A percentile compares a stretch with the other conserved stretches of the same genome.
Evolutionary conservation across 2,113 vertebrate genomes (phyloP).

Genomic region (Xiphophorus maculatus): DNA sequence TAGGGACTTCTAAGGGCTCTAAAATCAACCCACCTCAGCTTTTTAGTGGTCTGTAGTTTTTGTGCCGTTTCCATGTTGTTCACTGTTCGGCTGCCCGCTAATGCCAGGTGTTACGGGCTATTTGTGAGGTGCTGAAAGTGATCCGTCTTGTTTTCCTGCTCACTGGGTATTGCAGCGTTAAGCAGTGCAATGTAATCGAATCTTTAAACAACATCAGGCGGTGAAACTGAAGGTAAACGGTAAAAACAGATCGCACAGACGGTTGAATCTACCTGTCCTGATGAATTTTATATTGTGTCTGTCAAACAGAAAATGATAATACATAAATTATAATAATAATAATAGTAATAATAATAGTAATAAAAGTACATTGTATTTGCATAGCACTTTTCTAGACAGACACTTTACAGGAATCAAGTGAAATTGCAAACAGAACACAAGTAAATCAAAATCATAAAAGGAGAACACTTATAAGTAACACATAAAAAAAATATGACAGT

Average conservation of each 20-base stretch:
- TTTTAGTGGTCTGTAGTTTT: conserved; percentile 35
- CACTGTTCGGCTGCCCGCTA: conserved; percentile 13
- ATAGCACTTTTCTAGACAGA: too few relatives aligned
- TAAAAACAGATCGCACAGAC: not conserved
- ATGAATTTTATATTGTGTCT: not conserved
- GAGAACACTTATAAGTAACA: too few relatives aligned
- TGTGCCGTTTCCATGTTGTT: conserved; percentile 8
- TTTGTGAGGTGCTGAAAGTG: conserved; percentile 17
- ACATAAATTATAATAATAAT: too few relatives aligned
- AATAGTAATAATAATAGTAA: too few relatives aligned
- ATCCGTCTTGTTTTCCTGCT: conserved; percentile 29
- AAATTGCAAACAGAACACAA: too few relatives aligned
- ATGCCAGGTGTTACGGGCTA: conserved; percentile 14
- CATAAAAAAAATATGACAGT: too few relatives aligned
- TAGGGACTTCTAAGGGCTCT: conserved; percentile 31
- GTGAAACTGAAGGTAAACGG: not conserved
- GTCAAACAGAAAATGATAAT: not conserved
- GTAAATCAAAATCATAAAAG: too few relatives aligned
- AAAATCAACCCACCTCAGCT: conserved; percentile 12
- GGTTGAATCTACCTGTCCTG: not conserved
- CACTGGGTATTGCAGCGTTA: conserved; percentile 12
- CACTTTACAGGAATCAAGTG: too few relatives aligned
- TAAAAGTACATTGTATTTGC: too few relatives aligned
- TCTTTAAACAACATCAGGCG: conserved; percentile 18
- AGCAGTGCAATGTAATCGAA: conserved; percentile 26